Evolutionary conservation across 2,888 invertebrate genomes (phyloP), one percentile per base, ranked within the genome.

Genomic region (Celastrina argiolus): DNA sequence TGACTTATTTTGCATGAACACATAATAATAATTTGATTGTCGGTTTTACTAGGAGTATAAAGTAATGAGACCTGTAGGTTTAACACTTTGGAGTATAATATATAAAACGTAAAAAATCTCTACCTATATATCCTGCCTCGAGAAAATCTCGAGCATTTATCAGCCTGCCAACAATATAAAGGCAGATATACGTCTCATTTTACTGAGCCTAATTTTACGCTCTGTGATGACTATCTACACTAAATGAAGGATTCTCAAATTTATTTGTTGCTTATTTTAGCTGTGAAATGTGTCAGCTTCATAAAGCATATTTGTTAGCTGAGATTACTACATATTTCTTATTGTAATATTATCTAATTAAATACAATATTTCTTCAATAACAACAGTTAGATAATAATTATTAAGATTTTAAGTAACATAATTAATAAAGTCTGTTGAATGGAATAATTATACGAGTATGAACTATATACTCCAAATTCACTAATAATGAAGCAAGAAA

Each of bases 211-310:
- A 39, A 61, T 61, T 61, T 61, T 61, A 61, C 61, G 61, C 61
- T 36, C 10, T 31, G 16, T 31, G 59, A 34, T 26, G 22, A 22
- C 51, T 51, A 51, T 51, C 36, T 51, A 31, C 59, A 59, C 59
- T 16, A 59, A 31, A 59, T 16, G 59, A 16, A 16, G 16, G 63
- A 39, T 63, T 61, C 41, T 63, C 31, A 7, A 58, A 26, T 59
- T 59, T 59, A 59, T 59, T 28, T 58, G 58, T 58, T 16, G 28
- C 18, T 59, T 59, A 59, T 10, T 59, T 59, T 59, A 59, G 59
- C 8, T 8, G 59, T 1, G 31, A 59, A 59, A 59, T 59, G 31
- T 59, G 59, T 31, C 31, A 59, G 59, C 31, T 59, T 59, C 16
- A 59, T 14, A 16, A 59, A 31, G 31, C n/a, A 28, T 31, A 59